Conservation (phyloP, 2,797 vertebrate species). For the Iguana delicatissima region DNA sequence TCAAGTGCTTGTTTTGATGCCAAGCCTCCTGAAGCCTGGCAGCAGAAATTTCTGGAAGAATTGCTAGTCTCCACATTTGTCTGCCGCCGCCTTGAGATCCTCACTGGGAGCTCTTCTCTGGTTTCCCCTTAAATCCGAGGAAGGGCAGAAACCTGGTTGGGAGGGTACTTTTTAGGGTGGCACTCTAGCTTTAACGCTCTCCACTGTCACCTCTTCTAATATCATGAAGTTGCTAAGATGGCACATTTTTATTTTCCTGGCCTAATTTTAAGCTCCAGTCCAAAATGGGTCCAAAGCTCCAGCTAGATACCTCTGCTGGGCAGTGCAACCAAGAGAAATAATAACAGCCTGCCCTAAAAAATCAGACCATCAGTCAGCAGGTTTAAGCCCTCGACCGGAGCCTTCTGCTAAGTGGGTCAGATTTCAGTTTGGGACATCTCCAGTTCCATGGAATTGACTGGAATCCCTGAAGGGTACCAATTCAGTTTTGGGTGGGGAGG, state of each 20-base stretch:
- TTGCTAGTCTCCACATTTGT: background rate
- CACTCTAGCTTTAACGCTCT: background rate
- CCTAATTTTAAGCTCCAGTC: no score
- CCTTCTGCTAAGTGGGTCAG: slow-evolving; percentile 27
- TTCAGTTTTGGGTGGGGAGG: slow-evolving; percentile 22
- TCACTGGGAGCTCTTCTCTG: background rate
- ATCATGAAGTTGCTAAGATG: background rate
- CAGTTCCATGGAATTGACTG: background rate
- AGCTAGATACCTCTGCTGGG: no score
- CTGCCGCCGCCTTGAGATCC: background rate
- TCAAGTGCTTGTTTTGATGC: background rate
- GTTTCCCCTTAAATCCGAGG: background rate
- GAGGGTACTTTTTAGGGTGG: background rate
- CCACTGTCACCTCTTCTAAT: background rate
- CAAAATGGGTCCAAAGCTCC: no score
- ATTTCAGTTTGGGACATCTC: slow-evolving; percentile 18
- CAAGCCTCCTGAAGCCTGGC: background rate
- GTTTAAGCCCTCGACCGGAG: slow-evolving; percentile 16
- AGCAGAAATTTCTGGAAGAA: background rate
- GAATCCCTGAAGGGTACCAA: slow-evolving; percentile 1
- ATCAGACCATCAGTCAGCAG: slow-evolving; percentile 19
- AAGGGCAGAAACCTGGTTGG: background rate
- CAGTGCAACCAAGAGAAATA: no score
- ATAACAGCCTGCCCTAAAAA: no score
- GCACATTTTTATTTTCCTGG: no score